phyloP scores from a whole-genome alignment of 2,888 invertebrate species.

The Panopea generosa region DNA sequence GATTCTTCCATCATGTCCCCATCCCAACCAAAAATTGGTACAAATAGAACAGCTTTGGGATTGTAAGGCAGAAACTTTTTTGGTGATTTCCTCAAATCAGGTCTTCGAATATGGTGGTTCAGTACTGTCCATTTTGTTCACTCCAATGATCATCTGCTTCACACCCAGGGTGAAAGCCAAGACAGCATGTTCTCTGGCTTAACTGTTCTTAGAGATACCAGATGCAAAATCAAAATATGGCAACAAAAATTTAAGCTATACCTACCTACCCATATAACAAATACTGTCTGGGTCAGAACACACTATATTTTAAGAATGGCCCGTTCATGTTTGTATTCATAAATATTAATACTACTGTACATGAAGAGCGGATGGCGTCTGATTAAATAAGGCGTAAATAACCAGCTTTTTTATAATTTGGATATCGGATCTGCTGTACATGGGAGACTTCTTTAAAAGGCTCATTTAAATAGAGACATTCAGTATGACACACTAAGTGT shows the following conservation, averaged over 20 bases:
- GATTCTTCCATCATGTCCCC: constrained; percentile 99
- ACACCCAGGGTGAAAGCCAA: constrained; percentile 99
- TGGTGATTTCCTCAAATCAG: constrained; percentile 99
- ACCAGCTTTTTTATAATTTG: too few relatives aligned
- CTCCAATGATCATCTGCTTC: constrained; percentile 99
- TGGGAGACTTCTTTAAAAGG: too few relatives aligned
- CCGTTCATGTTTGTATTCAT: too few relatives aligned
- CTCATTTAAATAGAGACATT: too few relatives aligned
- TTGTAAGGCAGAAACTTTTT: constrained; percentile 99
- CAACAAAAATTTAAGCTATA: constrained; percentile 99
- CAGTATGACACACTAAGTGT: too few relatives aligned
- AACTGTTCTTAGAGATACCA: constrained; percentile 99
- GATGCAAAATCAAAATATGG: constrained; percentile 99
- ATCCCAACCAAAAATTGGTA: constrained; percentile 99
- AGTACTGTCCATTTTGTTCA: constrained; percentile 99
- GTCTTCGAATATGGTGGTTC: constrained; percentile 97
- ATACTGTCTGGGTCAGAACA: too few relatives aligned
- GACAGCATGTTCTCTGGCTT: constrained; percentile 99
- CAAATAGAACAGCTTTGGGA: constrained; percentile 98
- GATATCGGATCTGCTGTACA: too few relatives aligned
- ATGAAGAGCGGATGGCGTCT: too few relatives aligned
- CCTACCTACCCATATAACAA: too few relatives aligned
- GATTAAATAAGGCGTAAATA: too few relatives aligned
- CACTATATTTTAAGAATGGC: too few relatives aligned
- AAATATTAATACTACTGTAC: too few relatives aligned